Conservation (phyloP, 2,113 vertebrate species). For the Cochlearius cochlearius region DNA sequence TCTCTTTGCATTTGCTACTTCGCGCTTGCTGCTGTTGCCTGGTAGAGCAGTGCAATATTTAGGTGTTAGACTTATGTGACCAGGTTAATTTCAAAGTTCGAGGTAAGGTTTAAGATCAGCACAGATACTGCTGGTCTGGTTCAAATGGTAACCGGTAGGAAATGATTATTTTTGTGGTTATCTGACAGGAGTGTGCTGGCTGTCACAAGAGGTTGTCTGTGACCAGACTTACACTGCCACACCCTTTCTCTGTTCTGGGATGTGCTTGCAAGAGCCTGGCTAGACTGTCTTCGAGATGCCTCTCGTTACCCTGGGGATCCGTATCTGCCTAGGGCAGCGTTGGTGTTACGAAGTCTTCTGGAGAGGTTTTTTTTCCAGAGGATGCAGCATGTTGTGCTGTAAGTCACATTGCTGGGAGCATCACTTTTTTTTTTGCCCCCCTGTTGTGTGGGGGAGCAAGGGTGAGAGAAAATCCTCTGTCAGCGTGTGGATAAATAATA, state of each 20-base stretch:
- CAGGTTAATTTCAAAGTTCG: background rate
- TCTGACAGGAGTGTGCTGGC: background rate
- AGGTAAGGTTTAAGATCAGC: background rate
- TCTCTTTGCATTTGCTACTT: background rate
- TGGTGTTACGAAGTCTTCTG: background rate
- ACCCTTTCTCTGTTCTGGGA: background rate
- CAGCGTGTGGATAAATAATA: background rate
- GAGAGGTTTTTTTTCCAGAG: background rate
- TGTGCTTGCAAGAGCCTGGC: background rate
- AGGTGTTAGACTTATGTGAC: fast-evolving
- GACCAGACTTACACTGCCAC: background rate
- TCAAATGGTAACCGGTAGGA: background rate
- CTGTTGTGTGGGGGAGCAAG: background rate
- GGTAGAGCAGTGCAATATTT: background rate
- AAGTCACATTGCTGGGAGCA: background rate
- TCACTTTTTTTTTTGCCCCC: background rate
- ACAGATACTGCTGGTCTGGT: background rate
- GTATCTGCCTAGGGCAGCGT: fast-evolving
- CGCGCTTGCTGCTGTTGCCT: background rate
- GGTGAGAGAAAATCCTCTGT: background rate
- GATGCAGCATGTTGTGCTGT: background rate
- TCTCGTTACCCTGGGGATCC: background rate
- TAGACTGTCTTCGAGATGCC: background rate
- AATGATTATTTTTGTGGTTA: background rate
- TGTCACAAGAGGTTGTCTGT: background rate